These are phyloP conservation scores for Borostomias antarcticus DNA, from an alignment of 2,797 vertebrate species.

Conservation along the genomic window DNA sequence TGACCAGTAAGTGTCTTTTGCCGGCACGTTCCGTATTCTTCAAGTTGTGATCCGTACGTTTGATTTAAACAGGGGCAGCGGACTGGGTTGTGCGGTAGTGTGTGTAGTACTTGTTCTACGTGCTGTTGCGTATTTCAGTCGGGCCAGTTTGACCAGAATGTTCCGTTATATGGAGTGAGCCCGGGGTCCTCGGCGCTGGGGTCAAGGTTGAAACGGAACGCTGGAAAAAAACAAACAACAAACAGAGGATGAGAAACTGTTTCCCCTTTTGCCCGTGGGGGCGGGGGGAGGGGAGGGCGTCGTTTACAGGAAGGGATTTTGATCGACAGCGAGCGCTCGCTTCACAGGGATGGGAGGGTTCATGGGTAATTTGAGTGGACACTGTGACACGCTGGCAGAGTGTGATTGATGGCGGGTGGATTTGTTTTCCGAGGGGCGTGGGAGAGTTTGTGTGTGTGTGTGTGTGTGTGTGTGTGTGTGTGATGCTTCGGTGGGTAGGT, in stretches of 20 bases:
- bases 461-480: neutral
- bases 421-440: constrained; percentile 1
- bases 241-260: neutral
- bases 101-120: too few species aligned
- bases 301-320: constrained; percentile 1
- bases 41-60: too few species aligned
- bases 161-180: neutral
- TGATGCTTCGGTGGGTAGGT: neutral
- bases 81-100: too few species aligned
- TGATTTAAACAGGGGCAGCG: too few species aligned
- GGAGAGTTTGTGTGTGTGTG: neutral
- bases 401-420: neutral
- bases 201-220: too few species aligned
- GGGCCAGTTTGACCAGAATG: too few species aligned
- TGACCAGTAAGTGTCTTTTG: too few species aligned
- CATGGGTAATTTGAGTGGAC: constrained; percentile 31
- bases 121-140: too few species aligned
- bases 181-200: neutral
- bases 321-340: constrained; percentile 17
- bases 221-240: neutral
- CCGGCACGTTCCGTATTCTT: too few species aligned
- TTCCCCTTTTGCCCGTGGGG: neutral
- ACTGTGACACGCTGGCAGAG: constrained; percentile 26
- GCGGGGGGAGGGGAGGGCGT: neutral
- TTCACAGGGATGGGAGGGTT: constrained; percentile 13